Conservation (phyloP, 2,888 invertebrate genomes). For the Diloba caeruleocephala region DNA sequence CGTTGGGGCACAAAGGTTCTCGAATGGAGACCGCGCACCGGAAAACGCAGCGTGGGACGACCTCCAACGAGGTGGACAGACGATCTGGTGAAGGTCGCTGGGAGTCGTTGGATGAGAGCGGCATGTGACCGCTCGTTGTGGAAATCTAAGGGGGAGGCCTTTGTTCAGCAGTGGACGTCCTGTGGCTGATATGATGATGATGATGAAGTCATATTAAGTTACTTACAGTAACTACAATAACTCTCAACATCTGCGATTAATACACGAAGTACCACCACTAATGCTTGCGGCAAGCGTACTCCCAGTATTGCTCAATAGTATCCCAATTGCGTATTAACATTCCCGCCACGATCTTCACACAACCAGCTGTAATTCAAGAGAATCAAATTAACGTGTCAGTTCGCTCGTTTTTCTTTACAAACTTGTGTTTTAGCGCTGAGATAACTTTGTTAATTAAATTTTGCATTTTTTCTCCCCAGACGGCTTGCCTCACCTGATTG, state of each 20-base stretch:
- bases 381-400: conserved; percentile 87
- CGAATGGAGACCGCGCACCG: too few species aligned
- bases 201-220: too few species aligned
- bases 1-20: too few species aligned
- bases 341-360: conserved; percentile 78
- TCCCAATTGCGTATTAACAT: conserved; percentile 60
- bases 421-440: conserved; percentile 85
- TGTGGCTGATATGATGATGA: too few species aligned
- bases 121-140: too few species aligned
- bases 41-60: too few species aligned
- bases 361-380: conserved; percentile 80
- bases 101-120: too few species aligned
- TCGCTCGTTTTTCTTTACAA: conserved; percentile 85
- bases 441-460: conserved; percentile 88
- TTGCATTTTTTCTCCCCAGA: conserved; percentile 75
- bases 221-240: too few species aligned
- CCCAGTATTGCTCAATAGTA: conserved; percentile 21
- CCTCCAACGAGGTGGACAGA: too few species aligned
- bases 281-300: neutral
- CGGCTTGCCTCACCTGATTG: conserved; percentile 65
- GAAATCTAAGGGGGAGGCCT: too few species aligned
- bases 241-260: neutral
- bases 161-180: too few species aligned
- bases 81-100: too few species aligned
- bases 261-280: conserved; percentile 1